Evolutionary conservation across 2,113 vertebrate species (phyloP).

Genomic region (Erythrocercus mccallii): DNA sequence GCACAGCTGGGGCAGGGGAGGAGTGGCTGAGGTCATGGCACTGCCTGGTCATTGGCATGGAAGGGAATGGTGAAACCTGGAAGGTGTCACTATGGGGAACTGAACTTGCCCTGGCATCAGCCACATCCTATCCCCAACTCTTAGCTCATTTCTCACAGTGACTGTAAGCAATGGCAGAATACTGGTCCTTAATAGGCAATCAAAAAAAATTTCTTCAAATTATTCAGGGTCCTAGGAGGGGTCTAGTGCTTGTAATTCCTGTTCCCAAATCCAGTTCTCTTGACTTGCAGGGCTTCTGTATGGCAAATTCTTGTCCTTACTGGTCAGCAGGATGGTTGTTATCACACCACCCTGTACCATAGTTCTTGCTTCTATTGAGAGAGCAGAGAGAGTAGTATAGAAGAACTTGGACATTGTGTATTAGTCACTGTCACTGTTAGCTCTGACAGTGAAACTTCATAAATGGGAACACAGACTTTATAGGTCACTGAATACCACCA

Average conservation of each 20-base stretch:
- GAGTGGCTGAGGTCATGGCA: background rate
- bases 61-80: background rate
- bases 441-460: background rate
- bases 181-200: background rate
- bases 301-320: background rate
- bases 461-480: background rate
- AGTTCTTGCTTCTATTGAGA: background rate
- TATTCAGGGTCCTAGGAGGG: background rate
- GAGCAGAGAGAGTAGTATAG: background rate
- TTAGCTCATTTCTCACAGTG: background rate
- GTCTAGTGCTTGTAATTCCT: background rate
- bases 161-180: background rate
- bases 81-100: fast-evolving
- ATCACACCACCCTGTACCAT: fast-evolving
- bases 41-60: background rate
- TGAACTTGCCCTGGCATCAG: background rate
- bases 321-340: background rate
- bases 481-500: background rate
- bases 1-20: background rate
- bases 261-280: background rate
- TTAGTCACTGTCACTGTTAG: background rate
- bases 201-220: background rate
- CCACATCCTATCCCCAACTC: background rate
- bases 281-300: background rate
- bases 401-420: background rate